Conservation (phyloP, 1,140 invertebrate species). For the Holotrichia oblita region DNA sequence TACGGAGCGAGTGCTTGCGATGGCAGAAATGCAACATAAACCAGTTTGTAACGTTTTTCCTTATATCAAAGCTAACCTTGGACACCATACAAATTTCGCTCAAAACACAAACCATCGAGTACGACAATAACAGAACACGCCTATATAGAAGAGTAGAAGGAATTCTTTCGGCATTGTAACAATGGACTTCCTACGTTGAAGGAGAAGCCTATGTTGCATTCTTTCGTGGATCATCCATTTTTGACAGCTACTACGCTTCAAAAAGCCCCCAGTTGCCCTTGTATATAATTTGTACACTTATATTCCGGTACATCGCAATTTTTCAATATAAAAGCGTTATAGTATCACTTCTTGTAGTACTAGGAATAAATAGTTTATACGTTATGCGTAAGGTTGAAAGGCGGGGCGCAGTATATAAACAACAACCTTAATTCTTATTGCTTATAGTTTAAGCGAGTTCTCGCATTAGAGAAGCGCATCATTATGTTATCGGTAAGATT, state of each 20-base stretch:
- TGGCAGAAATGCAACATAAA: slow-evolving; percentile 12
- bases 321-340: neutral
- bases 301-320: slow-evolving; percentile 15
- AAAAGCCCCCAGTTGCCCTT: slow-evolving; percentile 18
- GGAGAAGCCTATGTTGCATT: neutral
- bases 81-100: neutral
- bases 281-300: too few relatives aligned
- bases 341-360: neutral
- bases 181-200: neutral
- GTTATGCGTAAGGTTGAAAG: slow-evolving; percentile 37
- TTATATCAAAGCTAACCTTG: slow-evolving; percentile 5
- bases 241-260: neutral
- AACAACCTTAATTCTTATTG: slow-evolving; percentile 43
- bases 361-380: neutral
- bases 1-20: neutral
- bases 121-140: slow-evolving; percentile 1
- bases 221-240: neutral
- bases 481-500: slow-evolving; percentile 51
- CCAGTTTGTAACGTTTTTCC: neutral
- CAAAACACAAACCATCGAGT: neutral
- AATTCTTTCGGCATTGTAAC: neutral
- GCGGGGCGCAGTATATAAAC: slow-evolving; percentile 52
- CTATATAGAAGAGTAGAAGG: slow-evolving; percentile 7
- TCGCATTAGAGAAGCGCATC: slow-evolving; percentile 46
- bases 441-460: slow-evolving; percentile 53